These are phyloP conservation scores for Latheticus oryzae DNA, from an alignment of 2,888 invertebrate genomes.

Conservation along the genomic window DNA sequence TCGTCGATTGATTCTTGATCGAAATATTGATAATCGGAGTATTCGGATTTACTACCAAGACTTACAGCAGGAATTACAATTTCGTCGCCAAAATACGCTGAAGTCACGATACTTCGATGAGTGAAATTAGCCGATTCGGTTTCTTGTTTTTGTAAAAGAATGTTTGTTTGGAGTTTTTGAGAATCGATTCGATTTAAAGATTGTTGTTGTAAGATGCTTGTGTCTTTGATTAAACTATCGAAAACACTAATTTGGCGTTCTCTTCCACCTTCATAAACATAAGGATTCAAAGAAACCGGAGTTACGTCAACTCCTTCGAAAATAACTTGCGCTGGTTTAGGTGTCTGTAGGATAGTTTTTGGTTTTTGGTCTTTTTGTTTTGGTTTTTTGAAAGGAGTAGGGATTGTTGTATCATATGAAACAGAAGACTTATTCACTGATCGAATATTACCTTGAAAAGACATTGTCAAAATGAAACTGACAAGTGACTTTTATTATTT, in stretches of 20 bases:
- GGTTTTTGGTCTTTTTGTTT: background rate
- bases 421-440: background rate
- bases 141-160: conserved; percentile 27
- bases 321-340: conserved; percentile 12
- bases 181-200: conserved; percentile 14
- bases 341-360: conserved; percentile 5
- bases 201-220: conserved; percentile 4
- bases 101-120: conserved; percentile 17
- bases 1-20: conserved; percentile 6
- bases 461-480: too few relatives aligned
- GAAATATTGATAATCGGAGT: background rate
- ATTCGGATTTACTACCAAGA: background rate
- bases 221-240: conserved; percentile 15
- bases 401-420: background rate
- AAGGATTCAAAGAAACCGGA: conserved; percentile 63
- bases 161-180: conserved; percentile 15
- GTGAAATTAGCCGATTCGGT: conserved; percentile 11
- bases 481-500: background rate
- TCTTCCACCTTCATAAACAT: conserved; percentile 55
- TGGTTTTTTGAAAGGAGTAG: background rate
- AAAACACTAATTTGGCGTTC: conserved; percentile 55
- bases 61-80: conserved; percentile 1
- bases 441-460: background rate
- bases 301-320: conserved; percentile 63
- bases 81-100: conserved; percentile 25